Evolutionary conservation across 2,888 invertebrate genomes (phyloP).

Genomic region (Limnephilus auricula): DNA sequence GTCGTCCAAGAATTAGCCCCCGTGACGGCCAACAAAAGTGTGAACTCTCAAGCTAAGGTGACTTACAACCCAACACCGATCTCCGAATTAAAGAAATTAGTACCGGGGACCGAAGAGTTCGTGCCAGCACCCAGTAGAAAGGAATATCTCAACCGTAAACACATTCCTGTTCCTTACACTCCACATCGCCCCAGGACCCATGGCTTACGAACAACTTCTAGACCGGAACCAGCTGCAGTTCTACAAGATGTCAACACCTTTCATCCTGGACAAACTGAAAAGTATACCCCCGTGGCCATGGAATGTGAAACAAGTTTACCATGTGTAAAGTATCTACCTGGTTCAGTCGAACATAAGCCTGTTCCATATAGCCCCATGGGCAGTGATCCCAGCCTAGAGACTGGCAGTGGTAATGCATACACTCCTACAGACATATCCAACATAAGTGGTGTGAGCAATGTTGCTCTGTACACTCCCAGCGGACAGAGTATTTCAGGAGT

Average conservation of each 20-base stretch:
- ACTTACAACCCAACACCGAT: conserved; percentile 83
- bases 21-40: conserved; percentile 24
- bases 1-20: conserved; percentile 68
- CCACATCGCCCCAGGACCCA: conserved; percentile 72
- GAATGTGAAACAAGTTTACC: conserved; percentile 38
- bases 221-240: conserved; percentile 12
- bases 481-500: conserved; percentile 51
- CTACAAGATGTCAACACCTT: conserved; percentile 11
- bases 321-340: conserved; percentile 51
- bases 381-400: background rate
- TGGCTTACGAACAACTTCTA: conserved; percentile 43
- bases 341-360: conserved; percentile 50
- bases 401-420: conserved; percentile 31
- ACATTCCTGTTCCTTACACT: conserved; percentile 77
- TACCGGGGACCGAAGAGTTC: conserved; percentile 67
- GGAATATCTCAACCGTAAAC: conserved; percentile 72
- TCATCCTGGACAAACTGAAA: conserved; percentile 35
- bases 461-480: conserved; percentile 52
- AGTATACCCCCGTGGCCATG: conserved; percentile 49
- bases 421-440: conserved; percentile 54
- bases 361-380: conserved; percentile 56
- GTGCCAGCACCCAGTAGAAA: conserved; percentile 68
- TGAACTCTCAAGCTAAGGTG: conserved; percentile 69
- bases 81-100: conserved; percentile 78
- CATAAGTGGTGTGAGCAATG: conserved; percentile 30